Evolutionary conservation across 1,140 invertebrate species (phyloP).

Genomic region (Callitettix versicolor): DNA sequence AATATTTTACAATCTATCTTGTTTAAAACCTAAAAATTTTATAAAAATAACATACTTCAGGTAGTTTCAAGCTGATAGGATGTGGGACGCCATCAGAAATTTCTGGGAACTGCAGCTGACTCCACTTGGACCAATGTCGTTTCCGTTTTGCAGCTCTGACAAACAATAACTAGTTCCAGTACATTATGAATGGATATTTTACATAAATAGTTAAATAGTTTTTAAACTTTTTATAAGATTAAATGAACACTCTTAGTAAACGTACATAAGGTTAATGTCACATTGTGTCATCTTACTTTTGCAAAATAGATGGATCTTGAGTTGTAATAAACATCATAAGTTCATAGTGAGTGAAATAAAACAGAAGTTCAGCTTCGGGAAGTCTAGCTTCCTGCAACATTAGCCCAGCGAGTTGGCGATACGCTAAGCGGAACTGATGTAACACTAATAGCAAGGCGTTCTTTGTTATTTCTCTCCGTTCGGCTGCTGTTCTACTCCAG

Average conservation of each 20-base stretch:
- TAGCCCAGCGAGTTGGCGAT: slow-evolving; percentile 41
- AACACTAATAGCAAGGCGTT: slow-evolving; percentile 44
- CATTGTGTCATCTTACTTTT: slow-evolving; percentile 49
- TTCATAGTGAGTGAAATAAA: slow-evolving; percentile 56
- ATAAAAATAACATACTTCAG: too few species aligned
- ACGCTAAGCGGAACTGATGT: slow-evolving; percentile 50
- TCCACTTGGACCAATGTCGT: slow-evolving; percentile 43
- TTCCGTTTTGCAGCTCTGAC: slow-evolving; percentile 52
- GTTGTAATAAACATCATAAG: slow-evolving; percentile 42
- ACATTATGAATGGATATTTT: not conserved
- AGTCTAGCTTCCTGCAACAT: slow-evolving; percentile 50
- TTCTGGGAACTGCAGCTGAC: slow-evolving; percentile 51
- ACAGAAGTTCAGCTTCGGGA: slow-evolving; percentile 53
- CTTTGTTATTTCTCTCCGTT: slow-evolving; percentile 54
- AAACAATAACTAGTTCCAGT: slow-evolving; percentile 15
- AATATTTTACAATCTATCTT: too few species aligned
- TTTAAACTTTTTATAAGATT: too few species aligned
- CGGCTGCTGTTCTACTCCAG: slow-evolving; percentile 45
- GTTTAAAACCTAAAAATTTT: too few species aligned
- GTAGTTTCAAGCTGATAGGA: slow-evolving; percentile 28
- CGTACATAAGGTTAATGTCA: too few species aligned
- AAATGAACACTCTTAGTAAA: too few species aligned
- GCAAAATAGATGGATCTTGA: slow-evolving; percentile 36
- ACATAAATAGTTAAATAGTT: too few species aligned
- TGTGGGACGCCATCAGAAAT: slow-evolving; percentile 45